Evolutionary conservation across 2,797 vertebrate genomes (phyloP).

Genomic region (Sebastes wilsoni): DNA sequence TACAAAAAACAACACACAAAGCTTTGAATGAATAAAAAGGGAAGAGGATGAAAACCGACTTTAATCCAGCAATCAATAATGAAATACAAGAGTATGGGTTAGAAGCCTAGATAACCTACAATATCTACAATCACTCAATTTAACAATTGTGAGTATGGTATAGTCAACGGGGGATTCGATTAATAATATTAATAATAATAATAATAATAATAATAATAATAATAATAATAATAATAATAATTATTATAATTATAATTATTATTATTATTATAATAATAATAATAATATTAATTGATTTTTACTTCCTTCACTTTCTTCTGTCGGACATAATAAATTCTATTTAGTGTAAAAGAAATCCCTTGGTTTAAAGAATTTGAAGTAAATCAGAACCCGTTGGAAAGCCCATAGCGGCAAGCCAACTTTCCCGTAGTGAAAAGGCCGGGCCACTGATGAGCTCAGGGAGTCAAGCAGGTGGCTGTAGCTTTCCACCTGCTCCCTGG

Average conservation of each 20-base stretch:
- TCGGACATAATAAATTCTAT: neutral
- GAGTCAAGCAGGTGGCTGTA: constrained; percentile 41
- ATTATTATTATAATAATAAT: too few relatives aligned
- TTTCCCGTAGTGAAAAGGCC: constrained; percentile 13
- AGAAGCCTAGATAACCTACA: neutral
- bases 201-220: too few relatives aligned
- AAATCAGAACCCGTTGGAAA: constrained; percentile 60
- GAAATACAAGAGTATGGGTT: neutral
- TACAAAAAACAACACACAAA: neutral
- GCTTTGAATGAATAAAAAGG: neutral
- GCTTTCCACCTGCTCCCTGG: constrained; percentile 67
- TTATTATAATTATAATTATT: too few relatives aligned
- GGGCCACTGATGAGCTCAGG: constrained; percentile 52
- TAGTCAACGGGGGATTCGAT: neutral
- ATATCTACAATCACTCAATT: neutral
- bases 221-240: too few relatives aligned
- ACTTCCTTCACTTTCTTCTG: neutral
- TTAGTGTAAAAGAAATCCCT: neutral
- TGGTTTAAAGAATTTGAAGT: constrained; percentile 51
- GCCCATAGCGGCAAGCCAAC: neutral
- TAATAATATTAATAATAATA: neutral
- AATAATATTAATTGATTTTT: neutral
- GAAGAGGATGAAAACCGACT: neutral
- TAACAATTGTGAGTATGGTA: too few relatives aligned
- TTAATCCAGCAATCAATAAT: neutral